Conservation (phyloP, 2,113 vertebrate species). For the Istiophorus platypterus region DNA sequence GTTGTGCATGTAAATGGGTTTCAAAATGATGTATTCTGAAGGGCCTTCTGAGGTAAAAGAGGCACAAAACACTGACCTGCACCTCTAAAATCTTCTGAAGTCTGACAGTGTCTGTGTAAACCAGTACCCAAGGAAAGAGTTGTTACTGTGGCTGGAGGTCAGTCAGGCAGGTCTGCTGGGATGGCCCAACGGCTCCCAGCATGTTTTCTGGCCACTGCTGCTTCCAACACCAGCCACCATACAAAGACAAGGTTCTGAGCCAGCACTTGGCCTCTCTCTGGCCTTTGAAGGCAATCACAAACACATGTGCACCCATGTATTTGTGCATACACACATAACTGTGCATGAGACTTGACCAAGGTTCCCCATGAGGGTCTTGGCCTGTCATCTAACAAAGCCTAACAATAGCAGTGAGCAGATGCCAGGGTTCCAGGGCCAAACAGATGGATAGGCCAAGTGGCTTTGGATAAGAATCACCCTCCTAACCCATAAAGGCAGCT, state of each 20-base stretch:
- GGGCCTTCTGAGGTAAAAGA: constrained; percentile 29
- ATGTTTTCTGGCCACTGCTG: constrained; percentile 60
- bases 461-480: constrained; percentile 80
- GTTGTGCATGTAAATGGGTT: constrained; percentile 51
- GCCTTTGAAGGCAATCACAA: constrained; percentile 64
- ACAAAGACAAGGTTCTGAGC: constrained; percentile 77
- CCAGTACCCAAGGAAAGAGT: constrained; percentile 41
- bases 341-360: constrained; percentile 64
- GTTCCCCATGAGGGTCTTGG: constrained; percentile 82
- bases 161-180: constrained; percentile 67
- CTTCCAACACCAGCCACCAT: constrained; percentile 52
- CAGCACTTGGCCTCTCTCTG: constrained; percentile 73
- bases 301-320: constrained; percentile 49
- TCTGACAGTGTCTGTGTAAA: constrained; percentile 49
- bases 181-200: constrained; percentile 65
- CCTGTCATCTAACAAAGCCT: constrained; percentile 83
- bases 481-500: constrained; percentile 72
- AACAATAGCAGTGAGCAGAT: constrained; percentile 85
- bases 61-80: constrained; percentile 36
- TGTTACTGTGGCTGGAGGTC: constrained; percentile 72
- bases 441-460: constrained; percentile 82
- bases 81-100: constrained; percentile 41
- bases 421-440: constrained; percentile 81
- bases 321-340: constrained; percentile 51
- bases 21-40: constrained; percentile 43